A percentile compares a stretch with the other conserved stretches of the same genome.
These are phyloP conservation scores for Paraescarpia echinospica DNA, from an alignment of 1,140 invertebrate species.

Conservation along the genomic window DNA sequence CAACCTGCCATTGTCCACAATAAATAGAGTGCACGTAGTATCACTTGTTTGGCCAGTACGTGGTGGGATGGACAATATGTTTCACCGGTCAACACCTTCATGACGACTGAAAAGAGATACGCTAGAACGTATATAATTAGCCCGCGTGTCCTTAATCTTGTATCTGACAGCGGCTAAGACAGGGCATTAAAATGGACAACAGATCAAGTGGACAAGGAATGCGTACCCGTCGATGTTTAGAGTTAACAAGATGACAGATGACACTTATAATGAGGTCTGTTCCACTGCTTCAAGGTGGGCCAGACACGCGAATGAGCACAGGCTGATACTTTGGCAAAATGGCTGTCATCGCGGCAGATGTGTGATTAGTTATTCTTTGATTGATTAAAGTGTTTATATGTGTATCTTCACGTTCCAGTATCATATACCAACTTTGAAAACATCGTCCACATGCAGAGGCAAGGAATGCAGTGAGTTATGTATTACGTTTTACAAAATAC, in stretches of 20 bases:
- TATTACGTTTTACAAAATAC: too few relatives aligned
- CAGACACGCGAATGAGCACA: background rate
- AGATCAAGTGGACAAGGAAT: background rate
- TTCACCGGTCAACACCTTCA: too few relatives aligned
- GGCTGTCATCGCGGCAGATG: background rate
- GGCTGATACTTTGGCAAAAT: background rate
- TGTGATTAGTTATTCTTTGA: background rate
- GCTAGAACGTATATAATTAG: background rate
- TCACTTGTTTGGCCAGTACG: too few relatives aligned
- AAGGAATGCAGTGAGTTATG: background rate
- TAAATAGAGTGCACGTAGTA: too few relatives aligned
- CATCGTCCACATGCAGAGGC: background rate
- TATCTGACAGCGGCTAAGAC: background rate
- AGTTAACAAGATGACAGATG: background rate
- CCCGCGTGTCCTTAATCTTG: background rate
- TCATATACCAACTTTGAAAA: background rate
- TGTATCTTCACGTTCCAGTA: background rate
- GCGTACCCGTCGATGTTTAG: background rate
- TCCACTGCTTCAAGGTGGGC: background rate
- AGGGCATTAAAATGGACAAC: background rate
- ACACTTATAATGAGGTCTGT: too few relatives aligned
- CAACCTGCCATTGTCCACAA: too few relatives aligned
- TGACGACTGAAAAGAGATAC: too few relatives aligned
- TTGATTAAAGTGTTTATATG: background rate
- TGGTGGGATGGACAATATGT: too few relatives aligned